phyloP scores from a whole-genome alignment of 2,113 vertebrate genomes.

The Cettia cetti region DNA sequence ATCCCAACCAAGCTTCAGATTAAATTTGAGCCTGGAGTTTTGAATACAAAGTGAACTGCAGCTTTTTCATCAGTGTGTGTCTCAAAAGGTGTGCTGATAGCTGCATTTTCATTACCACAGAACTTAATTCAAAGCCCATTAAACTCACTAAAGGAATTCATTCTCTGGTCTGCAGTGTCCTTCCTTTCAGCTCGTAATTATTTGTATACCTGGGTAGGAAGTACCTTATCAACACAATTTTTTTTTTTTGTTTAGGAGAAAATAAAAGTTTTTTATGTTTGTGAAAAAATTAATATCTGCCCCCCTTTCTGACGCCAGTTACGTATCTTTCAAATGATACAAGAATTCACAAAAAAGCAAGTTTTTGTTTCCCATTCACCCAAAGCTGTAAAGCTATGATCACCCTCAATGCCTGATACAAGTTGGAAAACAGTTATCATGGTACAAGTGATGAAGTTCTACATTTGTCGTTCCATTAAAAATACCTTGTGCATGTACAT shows the following conservation, averaged over 20 bases:
- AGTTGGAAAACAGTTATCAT: neutral
- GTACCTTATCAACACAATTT: neutral
- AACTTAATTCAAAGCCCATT: neutral
- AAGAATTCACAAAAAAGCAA: neutral
- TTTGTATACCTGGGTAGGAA: neutral
- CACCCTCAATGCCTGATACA: neutral
- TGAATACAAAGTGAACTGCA: neutral
- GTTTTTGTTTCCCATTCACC: neutral
- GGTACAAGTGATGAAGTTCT: fast-evolving
- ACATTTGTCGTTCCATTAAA: neutral
- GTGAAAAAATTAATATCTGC: neutral
- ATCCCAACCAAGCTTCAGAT: neutral
- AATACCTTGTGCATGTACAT: neutral
- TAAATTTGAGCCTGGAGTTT: neutral
- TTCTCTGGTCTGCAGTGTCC: neutral
- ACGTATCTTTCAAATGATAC: neutral
- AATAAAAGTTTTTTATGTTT: neutral
- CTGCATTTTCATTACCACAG: neutral
- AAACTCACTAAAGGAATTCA: neutral
- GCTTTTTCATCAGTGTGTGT: neutral
- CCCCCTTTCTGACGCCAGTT: fast-evolving
- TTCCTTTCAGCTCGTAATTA: neutral
- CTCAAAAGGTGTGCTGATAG: neutral
- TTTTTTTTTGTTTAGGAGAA: neutral
- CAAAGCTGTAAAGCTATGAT: neutral